phyloP scores from a whole-genome alignment of 64 coral and sea anemone genomes.

The Exaiptasia diaphana region DNA sequence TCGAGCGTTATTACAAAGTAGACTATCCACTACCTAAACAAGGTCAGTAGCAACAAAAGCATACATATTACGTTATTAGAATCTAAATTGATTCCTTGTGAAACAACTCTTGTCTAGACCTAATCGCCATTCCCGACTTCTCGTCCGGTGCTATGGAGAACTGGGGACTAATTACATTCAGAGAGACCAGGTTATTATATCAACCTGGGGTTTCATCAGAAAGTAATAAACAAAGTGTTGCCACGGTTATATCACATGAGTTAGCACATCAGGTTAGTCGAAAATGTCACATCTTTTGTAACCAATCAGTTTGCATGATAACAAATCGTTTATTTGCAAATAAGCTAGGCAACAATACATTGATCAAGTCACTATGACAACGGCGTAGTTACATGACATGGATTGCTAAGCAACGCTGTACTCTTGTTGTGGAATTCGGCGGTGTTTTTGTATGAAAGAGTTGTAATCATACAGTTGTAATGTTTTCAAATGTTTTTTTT shows the following conservation, averaged over 20 bases:
- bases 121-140: conserved; percentile 95
- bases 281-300: neutral
- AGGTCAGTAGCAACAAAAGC: conserved; percentile 27
- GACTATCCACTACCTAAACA: conserved; percentile 77
- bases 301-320: too few relatives aligned
- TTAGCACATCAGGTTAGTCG: conserved; percentile 79
- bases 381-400: too few relatives aligned
- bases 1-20: conserved; percentile 75
- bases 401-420: too few relatives aligned
- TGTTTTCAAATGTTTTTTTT: neutral
- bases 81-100: neutral
- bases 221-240: conserved; percentile 65
- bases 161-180: conserved; percentile 86
- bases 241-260: conserved; percentile 77
- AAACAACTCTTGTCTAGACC: conserved; percentile 30
- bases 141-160: conserved; percentile 98
- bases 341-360: too few relatives aligned
- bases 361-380: too few relatives aligned
- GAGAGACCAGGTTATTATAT: conserved; percentile 77
- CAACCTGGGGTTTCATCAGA: conserved; percentile 72
- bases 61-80: neutral
- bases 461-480: too few relatives aligned
- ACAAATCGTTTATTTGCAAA: too few relatives aligned
- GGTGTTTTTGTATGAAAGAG: too few relatives aligned
- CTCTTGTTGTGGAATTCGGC: too few relatives aligned